phyloP scores from a whole-genome alignment of 2,888 invertebrate genomes.

The Caenorhabditis drosophilae region DNA sequence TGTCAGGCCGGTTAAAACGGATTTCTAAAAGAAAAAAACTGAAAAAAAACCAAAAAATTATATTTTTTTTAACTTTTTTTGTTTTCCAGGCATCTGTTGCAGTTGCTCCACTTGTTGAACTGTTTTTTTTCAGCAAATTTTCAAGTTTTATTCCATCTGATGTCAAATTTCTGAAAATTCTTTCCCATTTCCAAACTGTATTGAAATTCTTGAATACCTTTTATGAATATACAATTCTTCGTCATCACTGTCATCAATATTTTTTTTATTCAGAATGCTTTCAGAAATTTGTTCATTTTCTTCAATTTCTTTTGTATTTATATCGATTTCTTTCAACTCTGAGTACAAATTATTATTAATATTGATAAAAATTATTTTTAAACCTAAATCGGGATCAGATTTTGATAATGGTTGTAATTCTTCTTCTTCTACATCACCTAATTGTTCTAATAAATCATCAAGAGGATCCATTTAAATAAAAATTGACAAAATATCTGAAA shows the following conservation, averaged over 20 bases:
- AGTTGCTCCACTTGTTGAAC: conserved; percentile 24
- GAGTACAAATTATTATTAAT: too few species aligned
- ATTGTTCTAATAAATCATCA: conserved; percentile 25
- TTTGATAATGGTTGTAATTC: conserved; percentile 15
- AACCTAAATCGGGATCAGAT: too few species aligned
- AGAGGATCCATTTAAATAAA: conserved; percentile 25
- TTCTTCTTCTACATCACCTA: conserved; percentile 27
- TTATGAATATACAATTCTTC: conserved; percentile 15
- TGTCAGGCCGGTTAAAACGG: conserved; percentile 20
- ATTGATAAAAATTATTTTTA: too few species aligned
- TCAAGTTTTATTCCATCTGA: conserved; percentile 20
- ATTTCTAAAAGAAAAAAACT: conserved; percentile 10
- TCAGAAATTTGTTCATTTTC: background rate
- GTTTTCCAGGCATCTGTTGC: conserved; percentile 29
- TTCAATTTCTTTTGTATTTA: background rate
- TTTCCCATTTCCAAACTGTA: background rate
- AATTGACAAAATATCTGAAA: background rate
- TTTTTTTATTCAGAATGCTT: too few species aligned
- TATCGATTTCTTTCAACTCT: conserved; percentile 13
- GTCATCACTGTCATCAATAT: conserved; percentile 24
- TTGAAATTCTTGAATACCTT: conserved; percentile 5
- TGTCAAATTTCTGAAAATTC: conserved; percentile 10
- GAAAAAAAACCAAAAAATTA: background rate
- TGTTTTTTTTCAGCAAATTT: conserved; percentile 16
- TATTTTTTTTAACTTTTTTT: conserved; percentile 7